A percentile compares a stretch with the other conserved stretches of the same genome.
These are phyloP conservation scores for Vulpes ferrilata DNA, from an alignment of 2,113 vertebrate species.

Conservation along the genomic window DNA sequence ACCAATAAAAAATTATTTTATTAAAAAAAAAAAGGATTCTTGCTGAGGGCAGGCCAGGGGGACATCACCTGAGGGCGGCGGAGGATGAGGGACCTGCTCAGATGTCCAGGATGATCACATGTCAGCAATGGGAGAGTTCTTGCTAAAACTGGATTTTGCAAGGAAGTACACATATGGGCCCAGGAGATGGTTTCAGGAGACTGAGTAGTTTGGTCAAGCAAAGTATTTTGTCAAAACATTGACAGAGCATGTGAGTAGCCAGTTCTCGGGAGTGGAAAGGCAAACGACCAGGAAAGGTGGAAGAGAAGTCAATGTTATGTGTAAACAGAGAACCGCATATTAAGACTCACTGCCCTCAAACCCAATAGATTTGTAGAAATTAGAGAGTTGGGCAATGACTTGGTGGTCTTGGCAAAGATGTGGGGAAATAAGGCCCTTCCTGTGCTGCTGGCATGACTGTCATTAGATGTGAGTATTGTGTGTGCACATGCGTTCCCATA, in stretches of 20 bases:
- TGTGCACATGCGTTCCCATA: not conserved
- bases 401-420: conserved; percentile 20
- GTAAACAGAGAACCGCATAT: not conserved
- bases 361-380: conserved; percentile 14
- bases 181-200: not conserved
- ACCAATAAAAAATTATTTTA: no score
- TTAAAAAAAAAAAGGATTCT: not conserved
- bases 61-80: not conserved
- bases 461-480: not conserved
- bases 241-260: not conserved
- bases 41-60: not conserved
- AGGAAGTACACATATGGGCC: not conserved
- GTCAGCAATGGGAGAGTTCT: not conserved
- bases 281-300: not conserved
- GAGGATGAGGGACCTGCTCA: not conserved
- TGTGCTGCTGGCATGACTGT: not conserved
- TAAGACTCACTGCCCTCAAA: not conserved
- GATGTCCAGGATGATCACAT: not conserved
- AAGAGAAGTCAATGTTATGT: not conserved
- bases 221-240: conserved; percentile 8
- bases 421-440: not conserved
- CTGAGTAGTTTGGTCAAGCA: not conserved
- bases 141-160: not conserved
- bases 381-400: not conserved
- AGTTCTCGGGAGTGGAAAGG: not conserved